phyloP scores from a whole-genome alignment of 2,888 invertebrate species.

The Fragum whitleyi region DNA sequence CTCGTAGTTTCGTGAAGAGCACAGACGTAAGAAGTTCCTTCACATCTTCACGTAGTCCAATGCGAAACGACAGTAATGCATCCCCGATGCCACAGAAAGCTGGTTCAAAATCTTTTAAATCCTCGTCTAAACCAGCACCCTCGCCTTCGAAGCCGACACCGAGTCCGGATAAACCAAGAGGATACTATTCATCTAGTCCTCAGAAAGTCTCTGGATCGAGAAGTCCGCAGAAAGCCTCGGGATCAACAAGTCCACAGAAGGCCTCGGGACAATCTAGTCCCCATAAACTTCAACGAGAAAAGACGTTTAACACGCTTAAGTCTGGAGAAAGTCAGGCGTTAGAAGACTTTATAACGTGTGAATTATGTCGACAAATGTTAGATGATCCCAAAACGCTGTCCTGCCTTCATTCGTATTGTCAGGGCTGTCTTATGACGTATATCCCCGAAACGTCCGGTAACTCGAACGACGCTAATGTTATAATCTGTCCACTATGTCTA shows the following conservation, averaged over 20 bases:
- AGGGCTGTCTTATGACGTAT: slow-evolving; percentile 53
- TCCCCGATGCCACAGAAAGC: slow-evolving; percentile 1
- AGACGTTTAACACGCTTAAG: slow-evolving; percentile 1
- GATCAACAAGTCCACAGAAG: not conserved
- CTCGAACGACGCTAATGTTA: slow-evolving; percentile 12
- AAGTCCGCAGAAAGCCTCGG: not conserved
- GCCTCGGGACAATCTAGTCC: not conserved
- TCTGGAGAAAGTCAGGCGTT: slow-evolving; percentile 1
- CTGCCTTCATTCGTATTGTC: slow-evolving; percentile 61
- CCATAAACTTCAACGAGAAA: slow-evolving; percentile 13
- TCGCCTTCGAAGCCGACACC: not conserved
- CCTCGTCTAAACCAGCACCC: not conserved
- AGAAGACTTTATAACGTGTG: slow-evolving; percentile 60
- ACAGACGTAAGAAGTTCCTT: not conserved
- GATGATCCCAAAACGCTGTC: slow-evolving; percentile 47
- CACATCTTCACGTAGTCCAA: not conserved
- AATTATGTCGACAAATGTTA: slow-evolving; percentile 52
- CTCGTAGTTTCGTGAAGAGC: slow-evolving; percentile 8
- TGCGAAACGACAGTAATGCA: not conserved
- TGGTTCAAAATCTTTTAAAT: not conserved
- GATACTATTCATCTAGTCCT: not conserved
- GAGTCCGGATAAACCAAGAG: not conserved
- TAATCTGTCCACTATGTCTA: slow-evolving; percentile 55
- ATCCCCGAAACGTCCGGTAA: slow-evolving; percentile 35
- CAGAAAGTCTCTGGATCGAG: not conserved